Percentiles rank a stretch among this genome's conserved stretches.
These are phyloP conservation scores for Lutjanus argentimaculatus DNA, from an alignment of 2,797 vertebrate species.

Conservation along the genomic window DNA sequence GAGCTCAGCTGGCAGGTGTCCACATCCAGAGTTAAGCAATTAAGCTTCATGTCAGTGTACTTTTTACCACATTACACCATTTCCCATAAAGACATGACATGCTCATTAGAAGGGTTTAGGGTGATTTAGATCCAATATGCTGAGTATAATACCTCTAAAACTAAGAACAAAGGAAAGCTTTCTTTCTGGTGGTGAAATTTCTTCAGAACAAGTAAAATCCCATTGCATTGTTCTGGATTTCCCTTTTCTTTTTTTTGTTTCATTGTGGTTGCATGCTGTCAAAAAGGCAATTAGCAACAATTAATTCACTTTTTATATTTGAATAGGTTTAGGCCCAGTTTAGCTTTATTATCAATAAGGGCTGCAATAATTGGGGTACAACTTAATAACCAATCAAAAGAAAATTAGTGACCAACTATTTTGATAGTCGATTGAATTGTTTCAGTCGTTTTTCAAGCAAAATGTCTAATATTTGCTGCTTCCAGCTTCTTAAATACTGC, in stretches of 20 bases:
- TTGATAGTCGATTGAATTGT: no score
- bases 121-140: conserved; percentile 48
- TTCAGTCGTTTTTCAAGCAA: no score
- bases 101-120: conserved; percentile 66
- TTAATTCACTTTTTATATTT: background rate
- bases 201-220: conserved; percentile 29
- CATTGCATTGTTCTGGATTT: conserved; percentile 14
- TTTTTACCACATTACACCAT: conserved; percentile 61
- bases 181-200: conserved; percentile 15
- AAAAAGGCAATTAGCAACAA: conserved; percentile 6
- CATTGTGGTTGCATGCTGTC: conserved; percentile 3
- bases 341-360: background rate
- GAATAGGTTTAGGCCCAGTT: background rate
- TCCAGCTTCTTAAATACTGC: no score
- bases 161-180: conserved; percentile 51
- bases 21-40: conserved; percentile 69
- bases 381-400: no score
- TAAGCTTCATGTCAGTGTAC: conserved; percentile 65
- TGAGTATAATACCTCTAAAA: conserved; percentile 51
- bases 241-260: background rate
- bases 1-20: conserved; percentile 76
- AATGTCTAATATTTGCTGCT: no score
- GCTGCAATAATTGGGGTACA: no score
- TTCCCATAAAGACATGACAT: conserved; percentile 62
- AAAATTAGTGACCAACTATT: no score